Evolutionary conservation across 2,113 vertebrate genomes (phyloP).

Genomic region (Chlamydotis undulata): DNA sequence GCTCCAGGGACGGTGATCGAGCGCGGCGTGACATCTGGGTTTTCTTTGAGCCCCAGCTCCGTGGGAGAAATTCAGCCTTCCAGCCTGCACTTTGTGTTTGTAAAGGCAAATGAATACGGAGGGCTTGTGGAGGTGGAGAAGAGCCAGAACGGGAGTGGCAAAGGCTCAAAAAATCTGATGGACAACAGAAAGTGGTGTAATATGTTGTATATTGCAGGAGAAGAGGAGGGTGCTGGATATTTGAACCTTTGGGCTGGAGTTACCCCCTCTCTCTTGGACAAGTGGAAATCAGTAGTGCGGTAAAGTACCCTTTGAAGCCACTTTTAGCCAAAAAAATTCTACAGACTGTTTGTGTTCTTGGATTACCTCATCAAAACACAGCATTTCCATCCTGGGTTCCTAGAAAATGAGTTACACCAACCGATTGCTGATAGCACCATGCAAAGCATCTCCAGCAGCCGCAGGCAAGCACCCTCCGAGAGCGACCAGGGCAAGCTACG

Average conservation of each 20-base stretch:
- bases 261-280: background rate
- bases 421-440: background rate
- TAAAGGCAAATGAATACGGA: background rate
- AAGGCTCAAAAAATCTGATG: background rate
- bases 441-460: background rate
- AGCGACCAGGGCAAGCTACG: background rate
- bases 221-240: background rate
- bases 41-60: background rate
- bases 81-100: background rate
- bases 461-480: background rate
- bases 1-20: background rate
- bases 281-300: background rate
- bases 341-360: background rate
- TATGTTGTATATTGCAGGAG: background rate
- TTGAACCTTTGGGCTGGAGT: background rate
- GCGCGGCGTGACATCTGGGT: background rate
- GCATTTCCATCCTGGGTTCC: background rate
- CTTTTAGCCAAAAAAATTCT: background rate
- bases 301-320: background rate
- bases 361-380: background rate
- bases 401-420: background rate
- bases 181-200: constrained; percentile 16
- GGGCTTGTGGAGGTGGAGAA: constrained; percentile 15
- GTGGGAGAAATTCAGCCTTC: background rate
- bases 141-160: background rate